These are phyloP conservation scores for Ctenopoma multispine DNA, from an alignment of 2,797 vertebrate genomes.

Conservation along the genomic window DNA sequence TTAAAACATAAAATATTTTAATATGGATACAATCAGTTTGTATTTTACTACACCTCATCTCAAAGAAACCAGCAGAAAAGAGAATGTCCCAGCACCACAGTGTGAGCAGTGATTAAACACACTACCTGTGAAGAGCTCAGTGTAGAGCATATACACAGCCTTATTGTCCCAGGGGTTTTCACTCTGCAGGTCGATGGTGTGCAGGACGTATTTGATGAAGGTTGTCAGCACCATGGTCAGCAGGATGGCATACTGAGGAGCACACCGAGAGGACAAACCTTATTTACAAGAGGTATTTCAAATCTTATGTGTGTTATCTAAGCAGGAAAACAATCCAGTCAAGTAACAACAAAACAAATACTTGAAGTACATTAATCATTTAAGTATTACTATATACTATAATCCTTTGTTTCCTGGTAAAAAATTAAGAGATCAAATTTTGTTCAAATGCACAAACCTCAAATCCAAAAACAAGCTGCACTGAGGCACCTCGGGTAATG, in stretches of 20 bases:
- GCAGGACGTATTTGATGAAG: constrained; percentile 94
- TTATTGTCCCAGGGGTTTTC: constrained; percentile 99
- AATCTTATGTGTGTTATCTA: not conserved
- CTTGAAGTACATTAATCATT: too few species aligned
- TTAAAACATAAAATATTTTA: not conserved
- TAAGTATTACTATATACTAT: too few species aligned
- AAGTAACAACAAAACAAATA: not conserved
- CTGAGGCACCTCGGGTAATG: constrained; percentile 94
- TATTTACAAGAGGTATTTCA: not conserved
- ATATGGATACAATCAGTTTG: not conserved
- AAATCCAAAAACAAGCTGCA: constrained; percentile 97
- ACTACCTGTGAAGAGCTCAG: constrained; percentile 94
- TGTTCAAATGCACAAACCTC: constrained; percentile 82
- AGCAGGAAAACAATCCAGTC: not conserved
- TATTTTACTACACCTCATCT: not conserved
- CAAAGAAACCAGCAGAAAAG: not conserved
- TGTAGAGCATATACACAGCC: constrained; percentile 97
- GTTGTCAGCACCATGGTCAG: constrained; percentile 96
- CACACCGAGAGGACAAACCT: not conserved
- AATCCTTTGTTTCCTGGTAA: not conserved
- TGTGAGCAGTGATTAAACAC: not conserved
- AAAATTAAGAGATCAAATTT: not conserved
- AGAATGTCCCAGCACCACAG: not conserved
- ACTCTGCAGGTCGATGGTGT: constrained; percentile 93
- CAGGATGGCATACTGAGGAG: constrained; percentile 92